A percentile compares a stretch with the other conserved stretches of the same genome.
These are phyloP conservation scores for Amphimallon solstitiale DNA, from an alignment of 2,888 invertebrate genomes.

Conservation along the genomic window DNA sequence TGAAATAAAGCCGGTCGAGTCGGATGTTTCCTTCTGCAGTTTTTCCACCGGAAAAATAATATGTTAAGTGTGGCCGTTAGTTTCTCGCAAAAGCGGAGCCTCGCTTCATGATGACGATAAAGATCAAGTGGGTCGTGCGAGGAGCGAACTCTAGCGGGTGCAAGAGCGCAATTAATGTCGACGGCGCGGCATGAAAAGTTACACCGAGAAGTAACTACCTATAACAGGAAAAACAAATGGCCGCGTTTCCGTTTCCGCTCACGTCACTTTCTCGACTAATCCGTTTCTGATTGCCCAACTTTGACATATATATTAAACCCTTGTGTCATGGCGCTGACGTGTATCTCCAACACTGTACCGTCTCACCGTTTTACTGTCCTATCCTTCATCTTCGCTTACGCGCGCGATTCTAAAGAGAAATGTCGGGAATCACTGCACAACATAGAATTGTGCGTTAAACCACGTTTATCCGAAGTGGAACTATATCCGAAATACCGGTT, in stretches of 20 bases:
- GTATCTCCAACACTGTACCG: slow-evolving; percentile 10
- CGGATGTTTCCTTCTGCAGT: neutral
- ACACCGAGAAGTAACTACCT: slow-evolving; percentile 43
- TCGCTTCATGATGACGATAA: slow-evolving; percentile 33
- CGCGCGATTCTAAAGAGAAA: neutral
- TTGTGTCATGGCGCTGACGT: slow-evolving; percentile 52
- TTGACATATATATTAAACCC: slow-evolving; percentile 63
- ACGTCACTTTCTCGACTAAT: slow-evolving; percentile 61
- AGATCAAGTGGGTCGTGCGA: slow-evolving; percentile 40
- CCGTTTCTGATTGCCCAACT: slow-evolving; percentile 63
- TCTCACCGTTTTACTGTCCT: neutral
- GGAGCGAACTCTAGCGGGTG: neutral
- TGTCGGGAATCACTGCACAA: neutral
- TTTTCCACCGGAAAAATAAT: slow-evolving; percentile 12
- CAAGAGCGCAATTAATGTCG: slow-evolving; percentile 49
- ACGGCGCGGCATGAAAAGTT: slow-evolving; percentile 46
- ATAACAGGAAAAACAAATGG: slow-evolving; percentile 53
- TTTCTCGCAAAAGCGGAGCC: slow-evolving; percentile 5
- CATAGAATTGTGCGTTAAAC: neutral
- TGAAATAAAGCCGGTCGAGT: neutral
- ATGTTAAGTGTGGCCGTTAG: slow-evolving; percentile 34
- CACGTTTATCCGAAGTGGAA: too few species aligned
- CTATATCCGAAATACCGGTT: too few species aligned
- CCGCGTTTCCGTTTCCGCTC: slow-evolving; percentile 58
- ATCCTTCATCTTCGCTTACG: too few species aligned